Conservation (phyloP, 2,113 vertebrate genomes). For the Sorex araneus region DNA sequence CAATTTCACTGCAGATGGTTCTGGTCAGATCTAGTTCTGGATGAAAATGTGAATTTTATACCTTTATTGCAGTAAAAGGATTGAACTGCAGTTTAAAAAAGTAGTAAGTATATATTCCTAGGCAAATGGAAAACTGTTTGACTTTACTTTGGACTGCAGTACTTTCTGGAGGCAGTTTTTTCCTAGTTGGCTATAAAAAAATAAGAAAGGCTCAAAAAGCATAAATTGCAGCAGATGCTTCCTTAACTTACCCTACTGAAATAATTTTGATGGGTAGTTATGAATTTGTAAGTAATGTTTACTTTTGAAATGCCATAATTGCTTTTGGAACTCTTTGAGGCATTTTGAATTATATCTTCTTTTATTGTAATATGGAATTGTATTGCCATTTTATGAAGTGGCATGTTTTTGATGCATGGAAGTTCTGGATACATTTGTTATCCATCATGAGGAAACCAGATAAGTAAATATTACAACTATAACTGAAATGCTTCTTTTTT, state of each 20-base stretch:
- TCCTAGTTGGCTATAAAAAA: constrained; percentile 56
- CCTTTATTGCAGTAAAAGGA: constrained; percentile 56
- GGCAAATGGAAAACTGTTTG: constrained; percentile 63
- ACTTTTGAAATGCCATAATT: constrained; percentile 83
- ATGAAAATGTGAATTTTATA: constrained; percentile 75
- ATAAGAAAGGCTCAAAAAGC: constrained; percentile 73
- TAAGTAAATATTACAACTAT: constrained; percentile 86
- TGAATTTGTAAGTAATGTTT: constrained; percentile 83
- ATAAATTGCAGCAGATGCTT: constrained; percentile 71
- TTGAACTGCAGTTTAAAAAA: constrained; percentile 46
- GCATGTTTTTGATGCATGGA: constrained; percentile 82
- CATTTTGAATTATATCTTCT: constrained; percentile 82
- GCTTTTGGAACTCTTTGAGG: constrained; percentile 79
- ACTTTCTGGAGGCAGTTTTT: constrained; percentile 69
- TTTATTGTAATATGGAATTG: constrained; percentile 82
- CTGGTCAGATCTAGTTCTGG: constrained; percentile 19
- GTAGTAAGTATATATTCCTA: neutral
- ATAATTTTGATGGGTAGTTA: constrained; percentile 78
- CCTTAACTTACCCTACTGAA: constrained; percentile 75
- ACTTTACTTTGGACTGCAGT: constrained; percentile 59
- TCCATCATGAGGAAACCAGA: constrained; percentile 84
- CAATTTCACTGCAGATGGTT: constrained; percentile 43
- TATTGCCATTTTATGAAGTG: constrained; percentile 81
- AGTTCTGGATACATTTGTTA: constrained; percentile 83
- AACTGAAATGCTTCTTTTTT: constrained; percentile 83